Evolutionary conservation across 2,888 invertebrate species (phyloP).

Genomic region (Frankliniella fusca): DNA sequence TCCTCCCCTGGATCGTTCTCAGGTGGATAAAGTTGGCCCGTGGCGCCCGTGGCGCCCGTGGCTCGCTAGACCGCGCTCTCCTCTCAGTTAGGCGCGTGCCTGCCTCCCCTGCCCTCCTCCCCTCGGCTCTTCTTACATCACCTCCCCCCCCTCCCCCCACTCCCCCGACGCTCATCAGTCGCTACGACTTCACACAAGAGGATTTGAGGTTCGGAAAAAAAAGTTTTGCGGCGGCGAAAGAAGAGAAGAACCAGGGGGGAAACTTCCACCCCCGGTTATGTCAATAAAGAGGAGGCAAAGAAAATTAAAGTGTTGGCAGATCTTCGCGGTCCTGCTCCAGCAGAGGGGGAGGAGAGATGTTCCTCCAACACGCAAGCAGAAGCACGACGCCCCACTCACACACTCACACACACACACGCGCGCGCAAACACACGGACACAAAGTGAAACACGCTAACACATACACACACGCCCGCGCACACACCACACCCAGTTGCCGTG

Average conservation of each 20-base stretch:
- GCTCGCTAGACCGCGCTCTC: neutral
- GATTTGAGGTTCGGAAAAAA: slow-evolving; percentile 13
- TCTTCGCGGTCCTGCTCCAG: neutral
- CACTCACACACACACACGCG: neutral
- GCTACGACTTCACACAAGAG: slow-evolving; percentile 23
- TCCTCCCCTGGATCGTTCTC: neutral
- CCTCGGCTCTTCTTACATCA: neutral
- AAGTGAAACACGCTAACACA: too few species aligned
- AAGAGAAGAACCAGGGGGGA: neutral
- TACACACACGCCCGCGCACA: too few species aligned
- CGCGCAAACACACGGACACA: neutral
- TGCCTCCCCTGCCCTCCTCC: too few species aligned
- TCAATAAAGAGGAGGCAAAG: slow-evolving; percentile 16
- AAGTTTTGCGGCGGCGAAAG: neutral
- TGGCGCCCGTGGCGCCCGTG: neutral
- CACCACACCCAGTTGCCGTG: too few species aligned
- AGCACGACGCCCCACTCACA: neutral
- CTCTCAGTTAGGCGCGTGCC: neutral
- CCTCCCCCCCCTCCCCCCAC: neutral
- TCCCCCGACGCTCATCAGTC: neutral
- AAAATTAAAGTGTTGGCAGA: slow-evolving; percentile 17
- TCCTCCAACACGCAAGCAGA: neutral
- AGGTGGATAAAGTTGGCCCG: neutral
- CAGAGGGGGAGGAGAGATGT: too few species aligned
- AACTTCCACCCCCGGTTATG: slow-evolving; percentile 8